phyloP scores from a whole-genome alignment of 2,113 vertebrate species.

The Scomber colias region DNA sequence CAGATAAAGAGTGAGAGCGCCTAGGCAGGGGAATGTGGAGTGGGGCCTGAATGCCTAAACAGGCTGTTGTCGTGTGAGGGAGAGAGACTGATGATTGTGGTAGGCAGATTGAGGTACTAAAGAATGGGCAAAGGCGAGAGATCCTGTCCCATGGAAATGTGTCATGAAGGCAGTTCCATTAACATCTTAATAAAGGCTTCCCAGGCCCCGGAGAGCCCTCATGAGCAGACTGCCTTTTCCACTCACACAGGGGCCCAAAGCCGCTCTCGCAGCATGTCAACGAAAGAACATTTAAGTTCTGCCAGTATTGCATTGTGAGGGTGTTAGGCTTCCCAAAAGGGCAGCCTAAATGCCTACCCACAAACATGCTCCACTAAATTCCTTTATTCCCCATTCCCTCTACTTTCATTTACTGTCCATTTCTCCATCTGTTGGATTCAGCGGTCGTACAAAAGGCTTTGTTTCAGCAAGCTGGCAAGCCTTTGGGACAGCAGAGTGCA shows the following conservation, averaged over 20 bases:
- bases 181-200: constrained; percentile 86
- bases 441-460: constrained; percentile 82
- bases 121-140: constrained; percentile 65
- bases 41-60: constrained; percentile 72
- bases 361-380: constrained; percentile 73
- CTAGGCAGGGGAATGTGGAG: constrained; percentile 57
- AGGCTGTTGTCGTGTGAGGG: constrained; percentile 72
- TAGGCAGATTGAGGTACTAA: constrained; percentile 69
- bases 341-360: constrained; percentile 67
- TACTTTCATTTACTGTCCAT: constrained; percentile 84
- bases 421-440: constrained; percentile 84
- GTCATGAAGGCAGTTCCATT: constrained; percentile 85
- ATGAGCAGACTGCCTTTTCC: constrained; percentile 63
- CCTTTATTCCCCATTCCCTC: constrained; percentile 72
- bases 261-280: constrained; percentile 63
- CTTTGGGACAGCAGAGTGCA: constrained; percentile 63
- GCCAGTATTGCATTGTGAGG: constrained; percentile 75
- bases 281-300: constrained; percentile 70
- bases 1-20: constrained; percentile 71
- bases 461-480: constrained; percentile 80
- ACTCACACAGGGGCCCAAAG: constrained; percentile 58
- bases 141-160: constrained; percentile 81
- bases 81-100: constrained; percentile 73
- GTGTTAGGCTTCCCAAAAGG: constrained; percentile 76
- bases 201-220: constrained; percentile 75